Base-by-base conservation (phyloP, 1,140 invertebrate genomes). In the Nautilus pompilius region DNA sequence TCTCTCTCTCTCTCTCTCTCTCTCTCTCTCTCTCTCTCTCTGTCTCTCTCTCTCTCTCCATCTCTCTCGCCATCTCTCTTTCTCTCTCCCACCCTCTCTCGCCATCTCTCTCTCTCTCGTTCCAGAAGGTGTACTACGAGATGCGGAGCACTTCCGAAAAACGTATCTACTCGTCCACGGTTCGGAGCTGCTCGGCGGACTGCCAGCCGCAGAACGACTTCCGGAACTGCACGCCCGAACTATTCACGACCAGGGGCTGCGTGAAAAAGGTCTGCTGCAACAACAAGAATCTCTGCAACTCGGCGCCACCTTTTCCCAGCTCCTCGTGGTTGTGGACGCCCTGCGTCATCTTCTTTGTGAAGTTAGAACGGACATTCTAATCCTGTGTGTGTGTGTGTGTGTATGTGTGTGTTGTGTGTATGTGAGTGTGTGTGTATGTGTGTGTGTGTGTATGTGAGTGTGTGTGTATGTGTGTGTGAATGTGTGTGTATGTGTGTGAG, bases 41-140 rank as follows among this genome's bases (percentile, higher is more conserved):
- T n/a, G n/a, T n/a, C n/a, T n/a, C n/a, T n/a, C n/a, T n/a, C n/a
- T n/a, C n/a, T n/a, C n/a, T n/a, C n/a, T n/a, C n/a, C n/a, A n/a
- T n/a, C n/a, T n/a, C n/a, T n/a, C n/a, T n/a, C n/a, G n/a, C n/a
- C n/a, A n/a, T n/a, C n/a, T n/a, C n/a, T n/a, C n/a, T 10, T 10
- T 10, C 8, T 41, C 8, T 10, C 8, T 41, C n/a, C n/a, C 8
- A 10, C n/a, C 36, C 8, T 10, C 36, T n/a, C 8, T 10, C n/a
- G 8, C 36, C 36, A 20, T 46, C 13, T 46, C 13, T 46, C 24
- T 46, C 24, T 46, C 2, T 46, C 13, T 46, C 24, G 3, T 69
- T 69, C 63, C 71, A 77, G 75, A 77, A 75, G 65, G 73, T 75
- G 2, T 59, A 63, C 30, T 75, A 73, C 51, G 66, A 71, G 58